Evolutionary conservation across 2,888 invertebrate species (phyloP).

Genomic region (Amblyjoppa proteus): DNA sequence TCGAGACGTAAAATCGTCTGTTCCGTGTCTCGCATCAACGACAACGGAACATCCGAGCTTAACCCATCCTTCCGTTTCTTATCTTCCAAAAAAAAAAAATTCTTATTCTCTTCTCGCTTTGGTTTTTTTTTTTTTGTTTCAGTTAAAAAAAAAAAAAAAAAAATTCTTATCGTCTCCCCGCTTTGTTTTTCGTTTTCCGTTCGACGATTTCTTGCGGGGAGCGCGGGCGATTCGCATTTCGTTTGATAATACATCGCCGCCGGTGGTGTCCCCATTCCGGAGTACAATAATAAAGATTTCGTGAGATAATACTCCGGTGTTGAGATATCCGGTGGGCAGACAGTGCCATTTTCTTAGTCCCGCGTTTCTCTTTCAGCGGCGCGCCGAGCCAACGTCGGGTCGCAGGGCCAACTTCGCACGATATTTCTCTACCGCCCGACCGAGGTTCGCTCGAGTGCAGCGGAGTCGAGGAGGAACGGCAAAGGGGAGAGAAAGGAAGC

Average conservation of each 20-base stretch:
- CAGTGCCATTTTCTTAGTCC: neutral
- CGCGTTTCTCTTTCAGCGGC: neutral
- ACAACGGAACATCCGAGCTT: neutral
- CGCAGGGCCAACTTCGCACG: conserved; percentile 16
- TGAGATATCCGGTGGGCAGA: conserved; percentile 6
- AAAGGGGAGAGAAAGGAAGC: conserved; percentile 2
- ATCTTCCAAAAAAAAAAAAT: neutral
- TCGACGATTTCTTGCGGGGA: neutral
- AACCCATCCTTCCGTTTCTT: neutral
- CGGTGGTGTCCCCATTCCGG: neutral
- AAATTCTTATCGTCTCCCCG: neutral
- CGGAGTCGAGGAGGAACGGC: neutral
- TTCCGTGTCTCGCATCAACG: neutral
- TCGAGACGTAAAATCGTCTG: neutral
- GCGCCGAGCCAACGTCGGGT: neutral
- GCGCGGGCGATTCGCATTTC: neutral
- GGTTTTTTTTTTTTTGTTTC: neutral
- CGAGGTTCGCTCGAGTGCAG: neutral
- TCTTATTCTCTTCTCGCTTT: neutral
- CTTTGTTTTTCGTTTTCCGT: neutral
- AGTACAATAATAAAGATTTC: conserved; percentile 29
- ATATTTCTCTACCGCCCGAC: conserved; percentile 26
- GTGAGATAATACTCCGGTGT: conserved; percentile 2
- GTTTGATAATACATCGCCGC: neutral
- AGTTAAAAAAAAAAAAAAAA: neutral